phyloP scores from a whole-genome alignment of 2,888 invertebrate species.

The Acronicta leporina region DNA sequence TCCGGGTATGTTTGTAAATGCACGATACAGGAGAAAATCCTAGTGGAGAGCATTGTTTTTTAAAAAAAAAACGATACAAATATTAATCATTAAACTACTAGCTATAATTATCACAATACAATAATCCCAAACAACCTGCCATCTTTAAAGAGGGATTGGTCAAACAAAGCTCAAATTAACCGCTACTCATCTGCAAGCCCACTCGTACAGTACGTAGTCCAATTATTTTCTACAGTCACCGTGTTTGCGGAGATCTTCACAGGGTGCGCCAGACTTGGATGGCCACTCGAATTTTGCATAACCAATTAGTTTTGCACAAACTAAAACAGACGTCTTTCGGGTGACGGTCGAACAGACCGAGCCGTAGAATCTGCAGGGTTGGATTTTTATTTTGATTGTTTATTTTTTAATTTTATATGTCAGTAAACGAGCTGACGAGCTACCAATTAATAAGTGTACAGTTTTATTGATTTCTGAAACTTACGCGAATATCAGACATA shows the following conservation, averaged over 20 bases:
- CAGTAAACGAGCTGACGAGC: too few relatives aligned
- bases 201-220: conserved; percentile 60
- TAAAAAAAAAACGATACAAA: too few relatives aligned
- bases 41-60: too few relatives aligned
- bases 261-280: conserved; percentile 81
- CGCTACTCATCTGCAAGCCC: conserved; percentile 60
- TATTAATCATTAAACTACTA: background rate
- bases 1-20: too few relatives aligned
- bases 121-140: conserved; percentile 14
- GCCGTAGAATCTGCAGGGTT: conserved; percentile 30
- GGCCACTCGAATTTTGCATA: conserved; percentile 86
- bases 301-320: conserved; percentile 85
- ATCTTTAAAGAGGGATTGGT: conserved; percentile 39
- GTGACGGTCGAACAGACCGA: conserved; percentile 40
- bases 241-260: conserved; percentile 81
- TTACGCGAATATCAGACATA: too few relatives aligned
- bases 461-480: too few relatives aligned
- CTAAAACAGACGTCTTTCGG: conserved; percentile 76
- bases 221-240: conserved; percentile 74
- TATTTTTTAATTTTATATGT: background rate
- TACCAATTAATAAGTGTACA: too few relatives aligned
- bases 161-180: conserved; percentile 56
- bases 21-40: too few relatives aligned
- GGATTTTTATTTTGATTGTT: conserved; percentile 2
- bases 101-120: conserved; percentile 9